Evolutionary conservation across 2,888 invertebrate species (phyloP).

Genomic region (Oscheius sp.): DNA sequence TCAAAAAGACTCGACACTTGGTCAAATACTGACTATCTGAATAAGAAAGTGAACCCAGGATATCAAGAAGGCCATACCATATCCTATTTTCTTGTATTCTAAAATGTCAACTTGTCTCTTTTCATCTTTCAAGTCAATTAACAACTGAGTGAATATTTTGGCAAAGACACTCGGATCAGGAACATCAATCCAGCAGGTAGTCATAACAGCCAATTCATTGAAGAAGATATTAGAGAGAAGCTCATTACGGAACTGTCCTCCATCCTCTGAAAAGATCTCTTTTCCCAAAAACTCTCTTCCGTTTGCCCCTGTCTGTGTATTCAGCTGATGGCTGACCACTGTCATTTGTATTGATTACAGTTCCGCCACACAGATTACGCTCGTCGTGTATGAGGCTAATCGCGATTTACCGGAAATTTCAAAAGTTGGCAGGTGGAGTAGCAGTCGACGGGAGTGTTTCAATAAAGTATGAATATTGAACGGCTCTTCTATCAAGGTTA

Average conservation of each 20-base stretch:
- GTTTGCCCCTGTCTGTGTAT: neutral
- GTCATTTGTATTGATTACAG: constrained; percentile 22
- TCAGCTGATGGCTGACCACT: neutral
- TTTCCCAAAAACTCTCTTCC: neutral
- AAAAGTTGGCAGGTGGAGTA: constrained; percentile 24
- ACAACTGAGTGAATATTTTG: constrained; percentile 6
- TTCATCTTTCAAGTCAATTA: neutral
- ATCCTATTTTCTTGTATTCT: neutral
- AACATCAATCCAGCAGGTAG: constrained; percentile 1
- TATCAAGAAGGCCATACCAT: neutral
- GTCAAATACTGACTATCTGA: neutral
- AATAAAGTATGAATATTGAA: constrained; percentile 15
- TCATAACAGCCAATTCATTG: neutral
- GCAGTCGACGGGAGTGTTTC: constrained; percentile 12
- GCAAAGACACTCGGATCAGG: constrained; percentile 14
- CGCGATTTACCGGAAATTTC: constrained; percentile 7
- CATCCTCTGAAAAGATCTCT: neutral
- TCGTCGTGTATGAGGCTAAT: too few species aligned
- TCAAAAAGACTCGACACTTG: neutral
- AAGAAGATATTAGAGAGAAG: neutral
- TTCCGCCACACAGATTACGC: neutral
- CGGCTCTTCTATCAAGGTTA: neutral
- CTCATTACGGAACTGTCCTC: neutral
- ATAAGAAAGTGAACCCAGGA: neutral
- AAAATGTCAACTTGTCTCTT: neutral